Percentiles rank a stretch among this genome's conserved stretches.
phyloP scores from a whole-genome alignment of 2,888 invertebrate species.

The Oasisia sp. region DNA sequence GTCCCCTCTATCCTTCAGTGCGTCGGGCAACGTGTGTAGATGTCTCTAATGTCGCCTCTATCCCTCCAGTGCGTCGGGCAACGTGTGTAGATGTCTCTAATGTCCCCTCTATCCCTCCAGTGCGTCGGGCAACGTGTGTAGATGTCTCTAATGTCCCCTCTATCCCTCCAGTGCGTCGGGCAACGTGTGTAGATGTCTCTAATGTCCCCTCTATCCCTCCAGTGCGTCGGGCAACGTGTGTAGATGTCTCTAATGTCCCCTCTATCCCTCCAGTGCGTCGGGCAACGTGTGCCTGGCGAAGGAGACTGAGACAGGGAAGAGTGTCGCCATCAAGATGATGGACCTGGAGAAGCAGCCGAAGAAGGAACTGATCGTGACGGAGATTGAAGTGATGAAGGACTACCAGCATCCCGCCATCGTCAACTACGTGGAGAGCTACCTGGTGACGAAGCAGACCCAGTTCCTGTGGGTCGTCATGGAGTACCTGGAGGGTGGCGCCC shows the following conservation, averaged over 20 bases:
- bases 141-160: too few relatives aligned
- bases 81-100: too few relatives aligned
- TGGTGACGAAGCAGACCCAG: slow-evolving; percentile 74
- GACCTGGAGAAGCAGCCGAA: slow-evolving; percentile 93
- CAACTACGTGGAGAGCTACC: slow-evolving; percentile 92
- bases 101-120: too few relatives aligned
- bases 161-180: too few relatives aligned
- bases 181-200: too few relatives aligned
- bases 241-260: not conserved
- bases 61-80: too few relatives aligned
- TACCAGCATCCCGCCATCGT: slow-evolving; percentile 93
- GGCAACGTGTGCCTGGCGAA: slow-evolving; percentile 99
- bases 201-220: too few relatives aligned
- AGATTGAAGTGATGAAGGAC: slow-evolving; percentile 73
- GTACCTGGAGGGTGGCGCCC: slow-evolving; percentile 83
- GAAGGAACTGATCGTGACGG: slow-evolving; percentile 94
- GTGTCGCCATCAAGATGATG: slow-evolving; percentile 95
- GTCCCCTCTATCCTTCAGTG: too few relatives aligned
- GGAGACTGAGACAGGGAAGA: slow-evolving; percentile 73
- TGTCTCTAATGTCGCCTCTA: too few relatives aligned
- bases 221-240: not conserved
- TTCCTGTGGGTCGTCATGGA: slow-evolving; percentile 95
- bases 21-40: too few relatives aligned
- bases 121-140: too few relatives aligned
- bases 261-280: slow-evolving; percentile 78